phyloP scores from a whole-genome alignment of 2,113 vertebrate species.

The Nannospalax galili region DNA sequence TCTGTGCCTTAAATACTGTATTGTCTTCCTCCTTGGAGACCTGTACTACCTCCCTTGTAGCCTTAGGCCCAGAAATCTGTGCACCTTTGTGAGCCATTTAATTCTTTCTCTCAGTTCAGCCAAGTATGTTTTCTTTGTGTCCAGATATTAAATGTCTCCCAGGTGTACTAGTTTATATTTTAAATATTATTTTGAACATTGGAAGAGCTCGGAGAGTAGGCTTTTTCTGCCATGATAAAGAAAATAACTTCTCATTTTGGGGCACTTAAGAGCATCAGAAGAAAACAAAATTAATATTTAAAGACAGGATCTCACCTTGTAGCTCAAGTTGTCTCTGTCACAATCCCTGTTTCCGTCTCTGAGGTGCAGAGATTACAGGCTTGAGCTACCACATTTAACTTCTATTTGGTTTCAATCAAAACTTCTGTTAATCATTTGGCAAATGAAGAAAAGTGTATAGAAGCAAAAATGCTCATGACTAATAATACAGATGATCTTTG shows the following conservation, averaged over 20 bases:
- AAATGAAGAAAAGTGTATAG: neutral
- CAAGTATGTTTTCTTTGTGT: neutral
- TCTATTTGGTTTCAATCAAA: neutral
- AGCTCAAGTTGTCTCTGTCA: neutral
- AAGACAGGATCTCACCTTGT: neutral
- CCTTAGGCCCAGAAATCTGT: neutral
- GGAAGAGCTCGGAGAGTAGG: neutral
- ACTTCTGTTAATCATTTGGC: neutral
- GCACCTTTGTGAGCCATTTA: neutral
- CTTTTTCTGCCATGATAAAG: neutral
- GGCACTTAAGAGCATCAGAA: neutral
- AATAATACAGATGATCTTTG: neutral
- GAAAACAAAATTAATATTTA: neutral
- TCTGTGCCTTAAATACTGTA: neutral
- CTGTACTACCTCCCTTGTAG: neutral
- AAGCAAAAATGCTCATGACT: neutral
- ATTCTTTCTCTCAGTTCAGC: neutral
- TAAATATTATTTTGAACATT: slow-evolving; percentile 39
- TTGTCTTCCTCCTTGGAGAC: neutral
- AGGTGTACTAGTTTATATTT: neutral
- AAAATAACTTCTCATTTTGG: neutral
- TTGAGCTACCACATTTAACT: neutral
- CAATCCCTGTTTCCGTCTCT: neutral
- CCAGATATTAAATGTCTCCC: neutral
- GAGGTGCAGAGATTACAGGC: neutral